These are phyloP conservation scores for Eupithecia dodoneata DNA, from an alignment of 2,888 invertebrate species.

Conservation along the genomic window DNA sequence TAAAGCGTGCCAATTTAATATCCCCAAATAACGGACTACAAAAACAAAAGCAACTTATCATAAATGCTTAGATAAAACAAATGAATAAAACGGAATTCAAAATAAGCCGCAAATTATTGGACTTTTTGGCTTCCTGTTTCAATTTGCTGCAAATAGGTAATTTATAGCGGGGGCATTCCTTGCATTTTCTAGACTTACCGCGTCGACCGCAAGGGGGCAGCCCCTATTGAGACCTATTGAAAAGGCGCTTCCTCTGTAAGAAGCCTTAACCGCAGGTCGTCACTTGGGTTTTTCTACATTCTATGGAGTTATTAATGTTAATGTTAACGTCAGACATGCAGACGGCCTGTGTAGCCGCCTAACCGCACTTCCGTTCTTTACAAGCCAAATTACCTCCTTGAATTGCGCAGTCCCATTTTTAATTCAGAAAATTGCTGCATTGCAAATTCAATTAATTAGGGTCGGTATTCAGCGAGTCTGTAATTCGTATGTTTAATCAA, in stretches of 20 bases:
- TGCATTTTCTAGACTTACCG: constrained; percentile 69
- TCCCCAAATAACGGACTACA: not conserved
- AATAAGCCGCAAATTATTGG: constrained; percentile 27
- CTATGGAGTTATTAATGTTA: constrained; percentile 80
- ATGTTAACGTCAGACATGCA: constrained; percentile 68
- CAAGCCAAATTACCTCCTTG: constrained; percentile 24
- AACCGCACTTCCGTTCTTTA: constrained; percentile 68
- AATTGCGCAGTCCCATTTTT: not conserved
- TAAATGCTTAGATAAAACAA: not conserved
- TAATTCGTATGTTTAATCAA: not conserved
- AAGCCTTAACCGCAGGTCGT: constrained; percentile 68
- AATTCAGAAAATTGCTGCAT: not conserved
- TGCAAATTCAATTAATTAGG: not conserved
- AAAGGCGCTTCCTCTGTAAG: constrained; percentile 53
- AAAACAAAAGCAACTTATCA: not conserved
- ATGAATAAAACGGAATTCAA: constrained; percentile 12
- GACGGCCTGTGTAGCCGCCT: constrained; percentile 57
- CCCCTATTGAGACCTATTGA: constrained; percentile 60
- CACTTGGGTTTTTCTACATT: constrained; percentile 62
- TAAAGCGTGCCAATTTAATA: not conserved
- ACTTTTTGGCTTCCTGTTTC: constrained; percentile 35
- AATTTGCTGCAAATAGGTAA: constrained; percentile 31
- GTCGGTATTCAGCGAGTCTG: no score
- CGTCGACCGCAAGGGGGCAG: constrained; percentile 67
- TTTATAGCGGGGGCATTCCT: constrained; percentile 55